Percentiles rank a stretch among this genome's conserved stretches.
phyloP scores from a whole-genome alignment of 2,113 vertebrate species.

The Motacilla alba region DNA sequence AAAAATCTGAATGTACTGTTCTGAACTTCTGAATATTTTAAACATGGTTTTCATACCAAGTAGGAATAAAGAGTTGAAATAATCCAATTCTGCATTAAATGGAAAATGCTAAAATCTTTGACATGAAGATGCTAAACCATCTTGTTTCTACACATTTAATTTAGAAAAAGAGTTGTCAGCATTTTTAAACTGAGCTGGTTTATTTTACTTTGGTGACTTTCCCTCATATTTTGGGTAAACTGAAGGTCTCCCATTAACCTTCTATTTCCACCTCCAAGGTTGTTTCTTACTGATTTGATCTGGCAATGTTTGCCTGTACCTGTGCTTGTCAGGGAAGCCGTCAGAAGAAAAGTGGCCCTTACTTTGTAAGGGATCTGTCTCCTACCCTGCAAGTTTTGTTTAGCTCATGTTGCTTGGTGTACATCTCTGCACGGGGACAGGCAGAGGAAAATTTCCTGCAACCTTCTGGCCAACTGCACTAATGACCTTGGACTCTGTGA shows the following conservation, averaged over 20 bases:
- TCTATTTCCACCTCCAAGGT: neutral
- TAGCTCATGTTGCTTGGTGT: neutral
- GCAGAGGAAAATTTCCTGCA: neutral
- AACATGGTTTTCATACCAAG: neutral
- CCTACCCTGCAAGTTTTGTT: neutral
- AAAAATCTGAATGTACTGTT: neutral
- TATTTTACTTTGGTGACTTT: neutral
- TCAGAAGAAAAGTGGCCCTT: neutral
- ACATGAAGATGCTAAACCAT: neutral
- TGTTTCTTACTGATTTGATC: neutral
- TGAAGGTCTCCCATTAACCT: neutral
- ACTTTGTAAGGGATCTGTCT: neutral
- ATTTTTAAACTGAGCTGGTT: neutral
- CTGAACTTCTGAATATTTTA: neutral
- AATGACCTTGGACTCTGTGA: neutral
- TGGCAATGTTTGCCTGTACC: neutral
- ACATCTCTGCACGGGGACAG: fast-evolving
- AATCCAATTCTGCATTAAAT: neutral
- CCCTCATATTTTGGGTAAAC: neutral
- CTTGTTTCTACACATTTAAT: neutral
- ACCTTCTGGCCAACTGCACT: neutral
- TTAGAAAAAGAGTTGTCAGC: neutral
- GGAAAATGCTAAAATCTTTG: neutral
- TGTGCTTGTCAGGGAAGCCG: neutral
- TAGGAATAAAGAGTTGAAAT: neutral